Evolutionary conservation across 2,888 invertebrate genomes (phyloP), one percentile per base, ranked within the genome.

Genomic region (Aphodius granarius): DNA sequence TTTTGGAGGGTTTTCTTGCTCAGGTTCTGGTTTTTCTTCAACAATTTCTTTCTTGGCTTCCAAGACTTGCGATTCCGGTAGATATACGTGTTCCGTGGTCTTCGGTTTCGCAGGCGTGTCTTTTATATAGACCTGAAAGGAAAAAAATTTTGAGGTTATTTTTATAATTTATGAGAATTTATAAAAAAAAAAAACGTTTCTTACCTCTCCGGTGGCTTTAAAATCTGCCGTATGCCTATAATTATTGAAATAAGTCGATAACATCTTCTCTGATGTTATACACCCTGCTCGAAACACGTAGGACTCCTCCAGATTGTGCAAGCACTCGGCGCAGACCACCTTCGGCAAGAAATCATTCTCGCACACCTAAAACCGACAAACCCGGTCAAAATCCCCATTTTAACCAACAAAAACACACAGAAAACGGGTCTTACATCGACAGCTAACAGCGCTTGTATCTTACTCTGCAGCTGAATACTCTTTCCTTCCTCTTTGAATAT

Each of bases 271-370:
- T 0, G 93, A 92, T 79, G 89, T 91, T 18, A 90, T 88, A 79
- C 92, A 92, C 70, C 91, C 90, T 80, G 91, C 90, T 73, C 92
- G 88, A 84, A 93, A 92, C 66, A 90, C 90, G 76, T 89, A 89
- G 78, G 90, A 91, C 63, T 88, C 89, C 78, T 93, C 93, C 76
- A 93, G 83, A 80, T 90, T 90, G 80, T 90, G 89, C 63, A 91
- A 86, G 82, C 93, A 93, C 77, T 90, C 89, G 13, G 89, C 88
- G 83, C 93, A 93, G 15, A 93, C 89, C 19, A 92, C 91, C 87
- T 93, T 93, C 66, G 93, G 93, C 78, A 93, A 85, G 23, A 91
- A 91, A 85, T 93, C 93, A 81, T 91, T 90, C 84, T 92, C 92
- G 79, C 90, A 89, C 15, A 93, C 89, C 92, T 92, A 68, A 4